Percentiles rank a stretch among this genome's conserved stretches.
These are phyloP conservation scores for Tor tambroides DNA, from an alignment of 2,113 vertebrate species.

Conservation along the genomic window DNA sequence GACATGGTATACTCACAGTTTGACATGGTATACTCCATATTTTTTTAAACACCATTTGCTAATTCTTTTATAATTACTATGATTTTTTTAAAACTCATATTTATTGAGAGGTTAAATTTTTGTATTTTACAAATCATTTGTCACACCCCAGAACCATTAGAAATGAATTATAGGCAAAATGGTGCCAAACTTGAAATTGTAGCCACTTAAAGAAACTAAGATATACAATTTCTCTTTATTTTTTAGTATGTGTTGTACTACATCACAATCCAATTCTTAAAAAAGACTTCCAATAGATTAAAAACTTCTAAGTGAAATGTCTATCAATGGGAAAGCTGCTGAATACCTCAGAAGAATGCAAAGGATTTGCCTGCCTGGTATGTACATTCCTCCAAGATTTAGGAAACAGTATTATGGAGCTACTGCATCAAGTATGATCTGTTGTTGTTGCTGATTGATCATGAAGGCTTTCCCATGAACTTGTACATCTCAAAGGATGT, in stretches of 20 bases:
- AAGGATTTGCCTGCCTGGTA: neutral
- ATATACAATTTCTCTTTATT: too few relatives aligned
- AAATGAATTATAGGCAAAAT: neutral
- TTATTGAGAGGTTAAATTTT: too few relatives aligned
- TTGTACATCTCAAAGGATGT: constrained; percentile 56
- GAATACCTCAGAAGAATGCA: neutral
- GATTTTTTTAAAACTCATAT: neutral
- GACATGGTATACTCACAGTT: neutral
- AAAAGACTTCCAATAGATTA: neutral
- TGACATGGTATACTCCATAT: neutral
- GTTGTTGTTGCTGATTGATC: constrained; percentile 49
- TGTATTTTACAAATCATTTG: too few relatives aligned
- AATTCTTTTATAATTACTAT: neutral
- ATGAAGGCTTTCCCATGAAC: constrained; percentile 23
- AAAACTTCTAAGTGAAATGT: neutral
- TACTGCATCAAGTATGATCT: neutral
- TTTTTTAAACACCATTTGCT: too few relatives aligned
- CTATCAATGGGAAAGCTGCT: neutral
- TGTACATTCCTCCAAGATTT: neutral
- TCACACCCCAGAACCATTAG: neutral
- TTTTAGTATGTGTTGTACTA: neutral
- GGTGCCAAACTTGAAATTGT: neutral
- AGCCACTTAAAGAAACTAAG: too few relatives aligned
- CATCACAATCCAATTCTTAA: neutral
- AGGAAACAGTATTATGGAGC: neutral